Conservation (phyloP, 2,888 invertebrate species). For the Oithona nana region DNA sequence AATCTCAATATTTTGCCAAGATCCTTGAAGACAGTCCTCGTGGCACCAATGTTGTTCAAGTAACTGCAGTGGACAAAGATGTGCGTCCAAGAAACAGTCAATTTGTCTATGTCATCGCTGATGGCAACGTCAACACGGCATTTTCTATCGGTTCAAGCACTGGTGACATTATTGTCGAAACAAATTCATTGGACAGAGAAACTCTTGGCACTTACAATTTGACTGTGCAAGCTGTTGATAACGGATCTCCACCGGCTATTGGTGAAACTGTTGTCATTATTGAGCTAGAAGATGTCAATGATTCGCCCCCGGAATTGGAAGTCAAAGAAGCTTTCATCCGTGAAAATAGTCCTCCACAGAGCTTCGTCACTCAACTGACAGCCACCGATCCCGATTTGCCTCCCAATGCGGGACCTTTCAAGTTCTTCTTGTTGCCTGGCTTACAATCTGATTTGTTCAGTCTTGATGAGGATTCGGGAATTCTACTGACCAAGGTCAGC, state of each 20-base stretch:
- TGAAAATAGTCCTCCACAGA: constrained; percentile 68
- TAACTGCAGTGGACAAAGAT: constrained; percentile 76
- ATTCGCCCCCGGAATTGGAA: constrained; percentile 71
- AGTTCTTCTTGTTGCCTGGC: constrained; percentile 56
- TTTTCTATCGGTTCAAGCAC: constrained; percentile 38
- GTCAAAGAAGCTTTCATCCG: constrained; percentile 53
- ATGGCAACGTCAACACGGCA: constrained; percentile 55
- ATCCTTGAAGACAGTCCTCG: constrained; percentile 57
- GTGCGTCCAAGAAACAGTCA: constrained; percentile 75
- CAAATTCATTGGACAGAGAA: constrained; percentile 58
- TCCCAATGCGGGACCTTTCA: constrained; percentile 76
- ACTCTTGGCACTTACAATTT: constrained; percentile 49
- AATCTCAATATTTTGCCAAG: constrained; percentile 50
- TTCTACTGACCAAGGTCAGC: constrained; percentile 52
- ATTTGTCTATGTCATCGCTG: constrained; percentile 70
- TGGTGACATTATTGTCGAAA: constrained; percentile 42
- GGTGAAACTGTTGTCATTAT: constrained; percentile 70
- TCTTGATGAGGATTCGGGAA: constrained; percentile 57
- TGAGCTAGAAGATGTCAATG: constrained; percentile 65
- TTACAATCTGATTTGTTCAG: constrained; percentile 52
- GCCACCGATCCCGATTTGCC: constrained; percentile 75
- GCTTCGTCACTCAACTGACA: constrained; percentile 59
- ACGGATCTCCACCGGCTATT: constrained; percentile 70
- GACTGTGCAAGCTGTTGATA: constrained; percentile 68
- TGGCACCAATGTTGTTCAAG: constrained; percentile 52